phyloP scores from a whole-genome alignment of 2,888 invertebrate genomes.

The Scaeva pyrastri region DNA sequence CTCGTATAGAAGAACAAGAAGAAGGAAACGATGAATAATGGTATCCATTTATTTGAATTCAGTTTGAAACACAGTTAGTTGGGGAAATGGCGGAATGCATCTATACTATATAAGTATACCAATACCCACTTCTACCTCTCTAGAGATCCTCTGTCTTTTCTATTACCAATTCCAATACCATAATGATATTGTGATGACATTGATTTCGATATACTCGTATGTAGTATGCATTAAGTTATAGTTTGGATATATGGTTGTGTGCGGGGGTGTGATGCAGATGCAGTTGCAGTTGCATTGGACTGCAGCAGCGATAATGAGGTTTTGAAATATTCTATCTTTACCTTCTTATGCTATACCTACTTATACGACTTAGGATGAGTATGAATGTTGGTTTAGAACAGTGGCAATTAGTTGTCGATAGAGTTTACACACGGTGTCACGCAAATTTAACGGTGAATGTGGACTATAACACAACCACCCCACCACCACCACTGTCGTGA shows the following conservation, averaged over 20 bases:
- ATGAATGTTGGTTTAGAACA: neutral
- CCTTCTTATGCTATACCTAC: too few species aligned
- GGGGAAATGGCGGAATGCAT: conserved; percentile 44
- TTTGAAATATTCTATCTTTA: conserved; percentile 20
- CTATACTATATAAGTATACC: too few species aligned
- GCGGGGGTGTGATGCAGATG: conserved; percentile 13
- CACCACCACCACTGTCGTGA: neutral
- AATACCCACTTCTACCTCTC: too few species aligned
- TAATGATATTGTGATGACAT: conserved; percentile 48
- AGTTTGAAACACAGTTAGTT: conserved; percentile 49
- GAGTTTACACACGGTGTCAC: conserved; percentile 21
- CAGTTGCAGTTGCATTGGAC: conserved; percentile 6
- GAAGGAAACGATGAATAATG: conserved; percentile 47
- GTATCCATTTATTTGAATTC: conserved; percentile 53
- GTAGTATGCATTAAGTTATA: too few species aligned
- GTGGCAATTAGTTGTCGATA: conserved; percentile 24
- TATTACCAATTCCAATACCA: neutral
- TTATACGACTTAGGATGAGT: neutral
- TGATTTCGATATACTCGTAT: conserved; percentile 46
- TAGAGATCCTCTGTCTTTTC: too few species aligned
- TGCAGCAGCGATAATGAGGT: conserved; percentile 17
- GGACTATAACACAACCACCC: neutral
- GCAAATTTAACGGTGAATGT: conserved; percentile 23
- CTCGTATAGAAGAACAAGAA: neutral
- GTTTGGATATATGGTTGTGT: neutral